A percentile compares a stretch with the other conserved stretches of the same genome.
Conservation (phyloP, 2,888 invertebrate genomes). For the Drosophila nr. fundita region DNA sequence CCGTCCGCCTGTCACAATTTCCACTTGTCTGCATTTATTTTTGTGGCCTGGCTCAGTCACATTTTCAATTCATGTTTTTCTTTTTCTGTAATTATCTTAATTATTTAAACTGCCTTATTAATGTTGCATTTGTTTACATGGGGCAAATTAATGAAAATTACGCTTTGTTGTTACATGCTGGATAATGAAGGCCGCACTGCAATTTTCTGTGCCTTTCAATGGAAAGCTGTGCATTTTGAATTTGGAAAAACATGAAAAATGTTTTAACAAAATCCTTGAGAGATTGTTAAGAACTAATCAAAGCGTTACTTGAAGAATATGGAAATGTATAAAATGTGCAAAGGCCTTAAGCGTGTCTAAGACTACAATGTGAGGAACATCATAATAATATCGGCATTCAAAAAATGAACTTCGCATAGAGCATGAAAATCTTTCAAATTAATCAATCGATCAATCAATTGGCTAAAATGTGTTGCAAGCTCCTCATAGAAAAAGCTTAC, state of each 20-base stretch:
- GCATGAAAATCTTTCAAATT: background rate
- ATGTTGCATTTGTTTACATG: constrained; percentile 43
- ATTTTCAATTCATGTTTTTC: constrained; percentile 6
- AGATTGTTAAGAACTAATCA: background rate
- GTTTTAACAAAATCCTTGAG: background rate
- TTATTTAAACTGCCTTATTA: constrained; percentile 35
- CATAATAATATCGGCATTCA: background rate
- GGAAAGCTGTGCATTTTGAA: background rate
- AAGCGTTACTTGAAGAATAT: background rate
- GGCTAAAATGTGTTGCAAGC: background rate
- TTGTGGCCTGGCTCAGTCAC: constrained; percentile 12
- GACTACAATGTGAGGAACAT: background rate
- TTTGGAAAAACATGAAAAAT: background rate
- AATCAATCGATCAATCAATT: background rate
- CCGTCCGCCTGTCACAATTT: constrained; percentile 63
- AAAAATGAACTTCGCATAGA: background rate
- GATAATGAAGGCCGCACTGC: constrained; percentile 3
- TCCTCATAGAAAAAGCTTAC: background rate
- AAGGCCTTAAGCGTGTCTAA: background rate
- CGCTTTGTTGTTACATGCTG: constrained; percentile 8
- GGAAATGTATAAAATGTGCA: background rate
- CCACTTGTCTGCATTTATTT: constrained; percentile 43
- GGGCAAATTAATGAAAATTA: constrained; percentile 29
- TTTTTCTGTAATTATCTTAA: constrained; percentile 47
- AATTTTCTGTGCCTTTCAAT: background rate